A percentile compares a stretch with the other conserved stretches of the same genome.
These are phyloP conservation scores for Hylaeus volcanicus DNA, from an alignment of 1,140 invertebrate genomes.

Conservation along the genomic window DNA sequence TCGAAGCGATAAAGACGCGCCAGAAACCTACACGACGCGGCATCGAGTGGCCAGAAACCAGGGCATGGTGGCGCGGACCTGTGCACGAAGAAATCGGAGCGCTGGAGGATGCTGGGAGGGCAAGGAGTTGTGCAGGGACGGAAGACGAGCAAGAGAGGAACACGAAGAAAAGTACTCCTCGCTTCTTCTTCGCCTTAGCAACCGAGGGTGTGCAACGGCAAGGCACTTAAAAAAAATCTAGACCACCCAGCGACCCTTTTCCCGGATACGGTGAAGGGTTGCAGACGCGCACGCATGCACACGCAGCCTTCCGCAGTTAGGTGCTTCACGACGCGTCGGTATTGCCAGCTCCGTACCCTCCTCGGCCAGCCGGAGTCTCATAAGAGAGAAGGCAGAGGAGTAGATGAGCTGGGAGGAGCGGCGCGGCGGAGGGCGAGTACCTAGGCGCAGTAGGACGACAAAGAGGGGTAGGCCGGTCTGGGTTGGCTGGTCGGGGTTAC, in stretches of 20 bases:
- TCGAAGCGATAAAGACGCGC: slow-evolving; percentile 48
- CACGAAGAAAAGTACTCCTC: slow-evolving; percentile 34
- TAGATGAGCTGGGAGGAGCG: slow-evolving; percentile 16
- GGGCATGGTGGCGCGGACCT: slow-evolving; percentile 47
- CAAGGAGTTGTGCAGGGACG: not conserved
- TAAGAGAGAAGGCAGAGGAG: slow-evolving; percentile 35
- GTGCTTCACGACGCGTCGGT: slow-evolving; percentile 55
- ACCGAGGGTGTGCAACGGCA: slow-evolving; percentile 44
- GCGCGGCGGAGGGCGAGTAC: slow-evolving; percentile 11
- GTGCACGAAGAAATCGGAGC: slow-evolving; percentile 2
- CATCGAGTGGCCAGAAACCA: slow-evolving; percentile 60
- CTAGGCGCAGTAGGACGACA: slow-evolving; percentile 46
- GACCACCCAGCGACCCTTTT: slow-evolving; percentile 76
- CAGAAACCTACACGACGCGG: slow-evolving; percentile 25
- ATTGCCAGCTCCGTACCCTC: slow-evolving; percentile 23
- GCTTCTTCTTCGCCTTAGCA: slow-evolving; percentile 53
- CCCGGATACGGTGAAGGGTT: slow-evolving; percentile 60
- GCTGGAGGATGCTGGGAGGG: not conserved
- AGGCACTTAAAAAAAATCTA: slow-evolving; percentile 73
- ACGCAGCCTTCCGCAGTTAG: slow-evolving; percentile 46
- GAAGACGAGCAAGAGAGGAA: not conserved
- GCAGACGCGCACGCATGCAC: slow-evolving; percentile 54
- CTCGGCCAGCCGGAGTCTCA: slow-evolving; percentile 23
- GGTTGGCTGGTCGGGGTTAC: slow-evolving; percentile 52
- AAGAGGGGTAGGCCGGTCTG: slow-evolving; percentile 46